Conservation (phyloP, 2,888 invertebrate genomes). For the Hemistola chrysoprasaria region DNA sequence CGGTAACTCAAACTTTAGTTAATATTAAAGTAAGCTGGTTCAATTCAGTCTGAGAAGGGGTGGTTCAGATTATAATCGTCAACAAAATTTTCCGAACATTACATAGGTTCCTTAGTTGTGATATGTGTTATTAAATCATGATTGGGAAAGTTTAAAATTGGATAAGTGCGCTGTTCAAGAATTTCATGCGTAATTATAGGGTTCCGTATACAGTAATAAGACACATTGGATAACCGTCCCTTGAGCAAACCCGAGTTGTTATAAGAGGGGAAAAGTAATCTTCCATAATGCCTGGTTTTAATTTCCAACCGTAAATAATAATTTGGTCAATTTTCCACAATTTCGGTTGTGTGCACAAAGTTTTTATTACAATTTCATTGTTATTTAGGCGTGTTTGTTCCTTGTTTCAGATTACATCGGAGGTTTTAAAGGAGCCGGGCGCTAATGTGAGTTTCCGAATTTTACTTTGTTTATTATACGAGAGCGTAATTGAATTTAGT, state of each 20-base stretch:
- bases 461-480: conserved; percentile 67
- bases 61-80: too few relatives aligned
- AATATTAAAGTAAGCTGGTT: too few relatives aligned
- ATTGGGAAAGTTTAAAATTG: conserved; percentile 18
- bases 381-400: conserved; percentile 82
- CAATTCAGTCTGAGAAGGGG: too few relatives aligned
- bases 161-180: conserved; percentile 15
- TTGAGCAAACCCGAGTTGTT: conserved; percentile 49
- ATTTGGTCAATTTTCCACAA: conserved; percentile 81
- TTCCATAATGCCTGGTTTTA: conserved; percentile 73
- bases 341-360: conserved; percentile 79
- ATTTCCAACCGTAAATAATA: conserved; percentile 79
- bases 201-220: conserved; percentile 35
- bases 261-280: conserved; percentile 69
- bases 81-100: neutral
- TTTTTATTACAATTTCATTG: conserved; percentile 82
- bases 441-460: conserved; percentile 80
- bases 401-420: conserved; percentile 81
- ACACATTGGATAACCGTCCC: conserved; percentile 46
- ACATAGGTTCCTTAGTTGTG: neutral
- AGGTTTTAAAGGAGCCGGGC: conserved; percentile 75
- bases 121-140: conserved; percentile 19
- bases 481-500: conserved; percentile 63
- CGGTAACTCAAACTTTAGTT: too few relatives aligned
- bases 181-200: conserved; percentile 29